Evolutionary conservation across 2,113 vertebrate genomes (phyloP), one percentile per base, ranked within the genome.

Genomic region (Tor tambroides): DNA sequence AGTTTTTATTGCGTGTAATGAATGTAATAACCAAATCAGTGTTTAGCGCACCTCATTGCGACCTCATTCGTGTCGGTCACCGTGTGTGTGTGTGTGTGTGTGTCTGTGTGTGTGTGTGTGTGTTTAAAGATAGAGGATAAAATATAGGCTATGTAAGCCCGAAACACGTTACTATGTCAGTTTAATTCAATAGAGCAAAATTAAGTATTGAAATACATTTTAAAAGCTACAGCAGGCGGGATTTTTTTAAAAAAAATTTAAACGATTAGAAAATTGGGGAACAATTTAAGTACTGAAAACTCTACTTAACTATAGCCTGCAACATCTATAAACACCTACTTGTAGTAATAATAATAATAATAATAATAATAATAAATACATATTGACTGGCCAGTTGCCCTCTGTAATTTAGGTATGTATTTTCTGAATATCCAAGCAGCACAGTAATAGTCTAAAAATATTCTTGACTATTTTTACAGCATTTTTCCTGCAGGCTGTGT

Each of bases 311-410:
- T 51, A 15, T 49, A 23, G 21, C 21, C 10, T 3, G 23, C 1
- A 21, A 1, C 8, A 21, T 35, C 32, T 21, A 35, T 71, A 35
- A 41, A 41, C 35, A 41, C 8, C 35, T 1, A 21, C 0, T 6
- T 26, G 41, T 26, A 84, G 35, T 59, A 65, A 30, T 59, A 75
- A 28, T 30, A 49, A 19, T 80, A 83, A 26, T 67, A 49, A 65
- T 14, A 76, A 87, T 21, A 77, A 83, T 51, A 83, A 11, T 43
- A 43, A 11, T 43, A 11, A 38, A 3, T 38, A 38, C 3, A 8
- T 46, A 46, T 12, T 35, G 11, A 28, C 54, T 63, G 9, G n/a
- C 35, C 21, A 11, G 4, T 63, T 61, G 23, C 19, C 17, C 38
- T 46, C 9, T 79, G 15, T 51, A 14, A n/a, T 46, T 51, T 12